Base-by-base conservation (phyloP, 2,113 vertebrate genomes). In the Barnardius zonarius region DNA sequence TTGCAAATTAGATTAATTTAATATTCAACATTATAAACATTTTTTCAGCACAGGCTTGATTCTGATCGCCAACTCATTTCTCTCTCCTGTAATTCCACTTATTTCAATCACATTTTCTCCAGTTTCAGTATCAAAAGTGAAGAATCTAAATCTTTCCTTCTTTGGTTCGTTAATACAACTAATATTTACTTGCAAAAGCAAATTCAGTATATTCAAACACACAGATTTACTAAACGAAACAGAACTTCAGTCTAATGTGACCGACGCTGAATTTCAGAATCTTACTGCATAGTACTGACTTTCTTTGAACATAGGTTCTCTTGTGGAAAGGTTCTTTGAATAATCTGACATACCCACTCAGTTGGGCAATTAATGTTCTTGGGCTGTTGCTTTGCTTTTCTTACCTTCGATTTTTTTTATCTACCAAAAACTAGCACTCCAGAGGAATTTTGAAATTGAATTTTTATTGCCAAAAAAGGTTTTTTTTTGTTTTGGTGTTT, bases 1-100 rank as follows among this genome's bases (percentile, higher is more conserved):
- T 95, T 92, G 94, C 87, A 97, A 96, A 98, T 96, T 31, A 69
- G 95, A 88, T 39, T 51, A 92, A 95, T 93, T 96, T 94, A 94
- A 81, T 90, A 91, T 84, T 94, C 94, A 83, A 90, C 81, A 86
- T 95, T 97, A 97, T 95, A 91, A 92, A 93, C 88, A 86, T 88
- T n/a, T 57, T 95, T 80, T 61, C 84, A 90, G 70, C 52, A 82
- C 80, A 81, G 80, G 48, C 72, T 82, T 52, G 52, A 95, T 88
- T 91, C 95, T 95, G 73, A 90, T 93, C 76, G 88, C 88, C 52
- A 59, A 61, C 22, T 96, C 6, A 0, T 70, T 96, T 91, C 86
- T 72, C 73, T 78, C 70, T 33, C 51, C 39, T 67, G 30, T 83
- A 94, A 70, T 77, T 52, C 61, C 43, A 57, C 46, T 41, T 61